Percentiles rank a stretch among this genome's conserved stretches.
Conservation (phyloP, 2,113 vertebrate species). For the Glaucomys volans region DNA sequence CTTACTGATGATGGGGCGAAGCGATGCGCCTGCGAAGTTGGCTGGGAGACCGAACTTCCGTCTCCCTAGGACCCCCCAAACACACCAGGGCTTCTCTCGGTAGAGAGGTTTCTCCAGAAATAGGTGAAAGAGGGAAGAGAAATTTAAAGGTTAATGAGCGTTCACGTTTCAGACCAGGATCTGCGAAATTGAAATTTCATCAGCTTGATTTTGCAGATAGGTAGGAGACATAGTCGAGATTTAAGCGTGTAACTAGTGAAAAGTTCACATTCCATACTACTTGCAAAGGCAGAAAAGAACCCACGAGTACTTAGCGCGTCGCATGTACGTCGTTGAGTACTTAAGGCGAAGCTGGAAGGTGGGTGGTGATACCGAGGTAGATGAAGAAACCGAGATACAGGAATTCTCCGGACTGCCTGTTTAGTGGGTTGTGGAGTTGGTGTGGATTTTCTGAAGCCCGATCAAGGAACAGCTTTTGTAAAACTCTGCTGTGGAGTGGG, state of each 20-base stretch:
- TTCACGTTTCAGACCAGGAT: not conserved
- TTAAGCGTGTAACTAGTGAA: not conserved
- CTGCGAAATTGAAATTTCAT: not conserved
- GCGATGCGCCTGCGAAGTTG: constrained; percentile 2
- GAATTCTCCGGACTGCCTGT: not conserved
- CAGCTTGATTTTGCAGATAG: not conserved
- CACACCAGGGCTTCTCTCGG: no score
- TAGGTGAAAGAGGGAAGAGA: not conserved
- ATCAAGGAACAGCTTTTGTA: not conserved
- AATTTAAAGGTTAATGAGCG: not conserved
- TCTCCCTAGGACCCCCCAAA: not conserved
- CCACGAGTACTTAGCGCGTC: not conserved
- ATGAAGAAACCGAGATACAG: not conserved
- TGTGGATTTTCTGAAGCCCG: not conserved
- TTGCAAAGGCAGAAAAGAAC: not conserved
- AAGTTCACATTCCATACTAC: accelerated
- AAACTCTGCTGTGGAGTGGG: not conserved
- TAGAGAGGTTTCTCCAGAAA: not conserved
- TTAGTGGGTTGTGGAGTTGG: not conserved
- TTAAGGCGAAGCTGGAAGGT: not conserved
- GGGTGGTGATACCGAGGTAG: not conserved
- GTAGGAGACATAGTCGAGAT: not conserved
- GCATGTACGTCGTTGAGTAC: not conserved
- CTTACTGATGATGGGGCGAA: not conserved
- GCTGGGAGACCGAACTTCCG: not conserved